These are phyloP conservation scores for Drosophila multiciliata DNA, from an alignment of 2,888 invertebrate species.

Conservation along the genomic window DNA sequence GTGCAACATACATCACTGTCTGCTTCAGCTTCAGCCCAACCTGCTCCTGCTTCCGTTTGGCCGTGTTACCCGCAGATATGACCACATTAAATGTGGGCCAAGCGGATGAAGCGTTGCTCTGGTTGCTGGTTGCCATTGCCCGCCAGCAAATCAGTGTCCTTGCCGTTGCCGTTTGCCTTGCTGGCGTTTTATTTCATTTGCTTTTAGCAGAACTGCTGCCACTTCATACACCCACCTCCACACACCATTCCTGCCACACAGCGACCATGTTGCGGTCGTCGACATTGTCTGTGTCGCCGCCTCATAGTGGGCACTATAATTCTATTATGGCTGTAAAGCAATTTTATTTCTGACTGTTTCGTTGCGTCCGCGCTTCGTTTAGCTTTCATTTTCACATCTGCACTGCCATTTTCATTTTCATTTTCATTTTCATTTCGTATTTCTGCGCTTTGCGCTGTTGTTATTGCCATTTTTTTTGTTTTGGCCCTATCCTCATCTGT, in stretches of 20 bases:
- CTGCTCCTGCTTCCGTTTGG: conserved; percentile 2
- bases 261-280: conserved; percentile 32
- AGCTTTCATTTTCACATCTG: conserved; percentile 65
- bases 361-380: conserved; percentile 37
- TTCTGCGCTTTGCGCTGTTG: conserved; percentile 52
- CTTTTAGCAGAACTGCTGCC: conserved; percentile 38
- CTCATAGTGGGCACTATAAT: conserved; percentile 70
- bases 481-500: neutral
- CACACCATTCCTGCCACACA: too few species aligned
- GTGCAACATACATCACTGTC: conserved; percentile 71
- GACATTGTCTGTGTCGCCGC: conserved; percentile 26
- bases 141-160: conserved; percentile 64
- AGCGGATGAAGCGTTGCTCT: conserved; percentile 56
- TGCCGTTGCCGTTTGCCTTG: conserved; percentile 41
- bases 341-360: conserved; percentile 63
- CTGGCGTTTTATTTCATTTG: conserved; percentile 61
- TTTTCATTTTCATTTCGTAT: conserved; percentile 68
- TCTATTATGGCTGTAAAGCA: conserved; percentile 75
- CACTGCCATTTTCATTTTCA: conserved; percentile 68
- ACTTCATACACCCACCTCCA: neutral
- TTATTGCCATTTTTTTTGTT: neutral
- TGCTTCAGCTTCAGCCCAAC: conserved; percentile 7
- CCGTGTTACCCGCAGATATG: conserved; percentile 34
- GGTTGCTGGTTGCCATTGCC: conserved; percentile 47
- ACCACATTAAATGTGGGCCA: conserved; percentile 66